phyloP scores from a whole-genome alignment of 1,140 invertebrate species.

The Macrosteles quadrilineatus region DNA sequence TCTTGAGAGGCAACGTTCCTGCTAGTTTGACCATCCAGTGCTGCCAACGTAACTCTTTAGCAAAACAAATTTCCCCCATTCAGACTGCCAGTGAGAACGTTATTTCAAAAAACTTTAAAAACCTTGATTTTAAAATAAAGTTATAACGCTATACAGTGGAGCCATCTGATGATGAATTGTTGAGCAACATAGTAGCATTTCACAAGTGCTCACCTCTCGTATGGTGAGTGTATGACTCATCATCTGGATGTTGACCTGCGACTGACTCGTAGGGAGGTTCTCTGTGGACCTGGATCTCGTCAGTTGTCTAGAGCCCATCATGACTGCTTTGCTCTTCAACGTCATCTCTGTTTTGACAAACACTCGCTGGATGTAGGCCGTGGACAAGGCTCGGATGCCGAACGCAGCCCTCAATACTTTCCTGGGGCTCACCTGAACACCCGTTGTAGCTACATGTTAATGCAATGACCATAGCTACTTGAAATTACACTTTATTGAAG shows the following conservation, averaged over 20 bases:
- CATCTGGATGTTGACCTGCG: constrained; percentile 91
- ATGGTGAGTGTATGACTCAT: constrained; percentile 90
- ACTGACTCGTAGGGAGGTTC: constrained; percentile 86
- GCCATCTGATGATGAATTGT: too few species aligned
- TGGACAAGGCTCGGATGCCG: constrained; percentile 84
- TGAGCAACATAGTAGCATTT: too few species aligned
- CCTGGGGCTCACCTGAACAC: constrained; percentile 66
- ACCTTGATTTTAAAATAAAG: too few species aligned
- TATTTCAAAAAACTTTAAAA: too few species aligned
- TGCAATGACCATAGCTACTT: constrained; percentile 16
- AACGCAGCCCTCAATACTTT: constrained; percentile 88
- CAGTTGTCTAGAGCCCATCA: constrained; percentile 61
- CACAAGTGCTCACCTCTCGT: constrained; percentile 76
- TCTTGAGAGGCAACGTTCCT: too few species aligned
- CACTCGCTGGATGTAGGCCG: constrained; percentile 87
- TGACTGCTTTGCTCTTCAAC: constrained; percentile 73
- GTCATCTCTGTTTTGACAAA: constrained; percentile 91
- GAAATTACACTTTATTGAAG: constrained; percentile 23
- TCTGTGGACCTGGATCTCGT: constrained; percentile 79
- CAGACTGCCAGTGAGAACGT: too few species aligned
- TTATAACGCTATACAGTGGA: too few species aligned
- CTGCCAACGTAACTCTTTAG: too few species aligned
- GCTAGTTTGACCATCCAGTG: too few species aligned
- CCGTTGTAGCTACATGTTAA: constrained; percentile 19
- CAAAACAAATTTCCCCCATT: too few species aligned